Base-by-base conservation (phyloP, 2,797 vertebrate species). In the Pelochelys cantorii region DNA sequence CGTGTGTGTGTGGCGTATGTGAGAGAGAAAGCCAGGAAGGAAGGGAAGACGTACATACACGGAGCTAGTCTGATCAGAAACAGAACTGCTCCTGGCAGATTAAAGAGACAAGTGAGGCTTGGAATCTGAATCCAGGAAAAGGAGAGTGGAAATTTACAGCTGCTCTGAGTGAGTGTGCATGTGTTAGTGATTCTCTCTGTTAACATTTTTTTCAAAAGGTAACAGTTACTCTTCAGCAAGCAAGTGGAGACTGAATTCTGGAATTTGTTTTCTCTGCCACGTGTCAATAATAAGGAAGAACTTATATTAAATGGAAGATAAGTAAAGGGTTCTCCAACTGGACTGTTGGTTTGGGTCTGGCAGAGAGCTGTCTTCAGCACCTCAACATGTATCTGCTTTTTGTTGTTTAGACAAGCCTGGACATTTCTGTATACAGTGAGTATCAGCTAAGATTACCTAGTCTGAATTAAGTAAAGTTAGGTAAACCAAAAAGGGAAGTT, bases 91-190 rank as follows among this genome's bases (percentile, higher is more conserved):
- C 89, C 92, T 95, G 96, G 97, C 97, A 96, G 96, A 96, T 80
- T 84, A 91, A 90, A 97, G 90, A 97, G 96, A 96, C 89, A 95
- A 97, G 96, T 34, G 59, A 94, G 94, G 93, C 95, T 91, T 88
- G 88, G 95, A 97, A 96, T 93, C 68, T 60, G 92, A 97, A 95
- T 92, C 75, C 94, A 79, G 95, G 97, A 93, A 93, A 88, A 85
- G 34, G 94, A 94, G 96, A 98, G 98, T 98, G 98, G 98, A 98
- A 98, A 98, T 98, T 98, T 98, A 98, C 98, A 97, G 97, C 97
- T 62, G 97, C 97, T 93, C 83, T 57, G 56, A 62, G 68, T 54
- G 68, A 48, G 74, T 2, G 94, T 93, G 96, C 96, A 59, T 85
- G 90, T 97, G 91, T 94, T 59, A 97, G 96, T 55, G 87, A 96